Evolutionary conservation across 2,888 invertebrate genomes (phyloP).

Genomic region (Amphimallon solstitiale): DNA sequence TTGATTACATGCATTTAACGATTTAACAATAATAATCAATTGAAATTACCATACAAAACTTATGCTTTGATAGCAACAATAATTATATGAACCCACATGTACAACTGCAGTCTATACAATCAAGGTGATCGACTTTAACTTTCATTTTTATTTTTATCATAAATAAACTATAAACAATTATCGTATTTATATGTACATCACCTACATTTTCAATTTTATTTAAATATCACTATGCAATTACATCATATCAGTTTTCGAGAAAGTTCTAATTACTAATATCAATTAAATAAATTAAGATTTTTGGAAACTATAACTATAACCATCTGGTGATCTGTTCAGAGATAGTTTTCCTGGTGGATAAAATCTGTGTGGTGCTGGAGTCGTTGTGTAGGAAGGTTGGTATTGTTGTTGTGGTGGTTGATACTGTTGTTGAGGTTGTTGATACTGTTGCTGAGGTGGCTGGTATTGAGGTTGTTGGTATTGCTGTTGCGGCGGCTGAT

Average conservation of each 20-base stretch:
- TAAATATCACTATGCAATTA: slow-evolving; percentile 1
- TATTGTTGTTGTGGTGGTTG: slow-evolving; percentile 52
- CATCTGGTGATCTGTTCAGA: slow-evolving; percentile 87
- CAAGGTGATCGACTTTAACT: slow-evolving; percentile 45
- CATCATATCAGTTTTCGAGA: slow-evolving; percentile 25
- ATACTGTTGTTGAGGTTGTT: slow-evolving; percentile 55
- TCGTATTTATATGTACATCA: slow-evolving; percentile 17
- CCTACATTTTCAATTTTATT: slow-evolving; percentile 12
- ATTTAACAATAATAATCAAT: slow-evolving; percentile 5
- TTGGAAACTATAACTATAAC: slow-evolving; percentile 87
- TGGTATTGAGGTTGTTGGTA: slow-evolving; percentile 52
- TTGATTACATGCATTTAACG: background rate
- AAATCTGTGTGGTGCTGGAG: slow-evolving; percentile 78
- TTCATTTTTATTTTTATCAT: slow-evolving; percentile 43
- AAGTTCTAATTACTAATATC: slow-evolving; percentile 7
- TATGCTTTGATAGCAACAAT: background rate
- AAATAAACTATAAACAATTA: slow-evolving; percentile 23
- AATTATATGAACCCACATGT: slow-evolving; percentile 6
- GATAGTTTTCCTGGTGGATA: slow-evolving; percentile 88
- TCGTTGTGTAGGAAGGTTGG: slow-evolving; percentile 69
- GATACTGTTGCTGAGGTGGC: slow-evolving; percentile 61
- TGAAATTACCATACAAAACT: background rate
- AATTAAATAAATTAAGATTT: slow-evolving; percentile 62
- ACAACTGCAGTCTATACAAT: slow-evolving; percentile 13
- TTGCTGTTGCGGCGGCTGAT: slow-evolving; percentile 43